Percentiles rank a stretch among this genome's conserved stretches.
Evolutionary conservation across 1,140 invertebrate species (phyloP).

Genomic region (Anastrepha ludens): DNA sequence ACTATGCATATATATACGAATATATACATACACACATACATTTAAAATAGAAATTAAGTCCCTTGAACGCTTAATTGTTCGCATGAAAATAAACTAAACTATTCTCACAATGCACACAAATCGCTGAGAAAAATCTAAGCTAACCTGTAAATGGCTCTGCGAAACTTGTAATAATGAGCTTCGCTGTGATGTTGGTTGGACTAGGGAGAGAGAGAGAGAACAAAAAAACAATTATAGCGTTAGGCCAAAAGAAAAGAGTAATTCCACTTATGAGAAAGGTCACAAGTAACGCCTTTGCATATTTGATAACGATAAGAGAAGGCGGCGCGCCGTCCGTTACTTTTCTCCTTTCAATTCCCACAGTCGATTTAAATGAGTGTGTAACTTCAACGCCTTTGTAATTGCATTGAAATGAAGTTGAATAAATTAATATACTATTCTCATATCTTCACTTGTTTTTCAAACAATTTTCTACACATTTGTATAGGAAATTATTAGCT

Average conservation of each 20-base stretch:
- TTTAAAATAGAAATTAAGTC: too few species aligned
- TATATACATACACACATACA: too few species aligned
- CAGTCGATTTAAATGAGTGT: not conserved
- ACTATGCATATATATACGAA: not conserved
- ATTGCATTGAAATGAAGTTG: conserved; percentile 15
- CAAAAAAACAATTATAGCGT: not conserved
- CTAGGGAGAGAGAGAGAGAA: not conserved
- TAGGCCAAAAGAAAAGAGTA: not conserved
- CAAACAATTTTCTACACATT: too few species aligned
- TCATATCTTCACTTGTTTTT: too few species aligned
- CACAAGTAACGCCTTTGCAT: conserved; percentile 6
- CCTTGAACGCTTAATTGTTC: too few species aligned
- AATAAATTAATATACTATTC: not conserved
- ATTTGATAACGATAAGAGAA: conserved; percentile 16
- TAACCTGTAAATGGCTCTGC: not conserved
- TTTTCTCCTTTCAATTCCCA: not conserved
- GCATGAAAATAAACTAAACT: too few species aligned
- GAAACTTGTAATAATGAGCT: not conserved
- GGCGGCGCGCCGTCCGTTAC: not conserved
- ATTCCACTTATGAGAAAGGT: conserved; percentile 17
- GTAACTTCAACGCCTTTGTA: not conserved
- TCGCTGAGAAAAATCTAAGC: not conserved
- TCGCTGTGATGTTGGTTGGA: too few species aligned
- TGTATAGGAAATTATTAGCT: too few species aligned
- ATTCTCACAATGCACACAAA: not conserved